A percentile compares a stretch with the other conserved stretches of the same genome.
Evolutionary conservation across 2,888 invertebrate genomes (phyloP).

Genomic region (Folsomia manolachei): DNA sequence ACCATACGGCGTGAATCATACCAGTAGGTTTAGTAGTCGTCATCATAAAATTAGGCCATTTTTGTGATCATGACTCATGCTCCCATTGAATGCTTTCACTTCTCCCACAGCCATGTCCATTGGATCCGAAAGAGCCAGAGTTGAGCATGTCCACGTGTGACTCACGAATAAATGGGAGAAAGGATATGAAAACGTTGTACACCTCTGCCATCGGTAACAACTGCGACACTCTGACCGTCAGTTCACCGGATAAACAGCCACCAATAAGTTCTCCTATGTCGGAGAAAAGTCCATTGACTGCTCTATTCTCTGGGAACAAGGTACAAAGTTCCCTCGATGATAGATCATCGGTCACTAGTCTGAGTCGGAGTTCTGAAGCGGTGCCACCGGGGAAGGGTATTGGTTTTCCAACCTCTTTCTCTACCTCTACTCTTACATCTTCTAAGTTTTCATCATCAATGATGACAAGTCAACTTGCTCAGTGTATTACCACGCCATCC

Average conservation of each 20-base stretch:
- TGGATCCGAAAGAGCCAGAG: conserved; percentile 42
- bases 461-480: neutral
- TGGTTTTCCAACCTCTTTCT: neutral
- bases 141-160: conserved; percentile 44
- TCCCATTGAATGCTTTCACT: conserved; percentile 7
- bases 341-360: conserved; percentile 9
- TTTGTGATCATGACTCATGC: neutral
- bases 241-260: conserved; percentile 42
- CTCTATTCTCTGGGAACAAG: conserved; percentile 6
- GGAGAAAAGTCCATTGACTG: conserved; percentile 8
- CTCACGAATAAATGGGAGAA: conserved; percentile 47
- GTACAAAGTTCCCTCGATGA: neutral
- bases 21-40: too few species aligned
- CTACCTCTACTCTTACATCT: neutral
- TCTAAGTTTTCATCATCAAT: neutral
- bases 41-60: neutral
- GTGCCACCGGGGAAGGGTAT: neutral
- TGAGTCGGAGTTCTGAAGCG: conserved; percentile 20
- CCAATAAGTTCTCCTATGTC: conserved; percentile 39
- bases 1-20: too few species aligned
- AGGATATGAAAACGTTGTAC: conserved; percentile 40
- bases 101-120: conserved; percentile 43
- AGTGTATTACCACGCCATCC: neutral
- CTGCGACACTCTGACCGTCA: conserved; percentile 46
- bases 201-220: conserved; percentile 37